phyloP scores from a whole-genome alignment of 2,113 vertebrate genomes.

The Nibea coibor region DNA sequence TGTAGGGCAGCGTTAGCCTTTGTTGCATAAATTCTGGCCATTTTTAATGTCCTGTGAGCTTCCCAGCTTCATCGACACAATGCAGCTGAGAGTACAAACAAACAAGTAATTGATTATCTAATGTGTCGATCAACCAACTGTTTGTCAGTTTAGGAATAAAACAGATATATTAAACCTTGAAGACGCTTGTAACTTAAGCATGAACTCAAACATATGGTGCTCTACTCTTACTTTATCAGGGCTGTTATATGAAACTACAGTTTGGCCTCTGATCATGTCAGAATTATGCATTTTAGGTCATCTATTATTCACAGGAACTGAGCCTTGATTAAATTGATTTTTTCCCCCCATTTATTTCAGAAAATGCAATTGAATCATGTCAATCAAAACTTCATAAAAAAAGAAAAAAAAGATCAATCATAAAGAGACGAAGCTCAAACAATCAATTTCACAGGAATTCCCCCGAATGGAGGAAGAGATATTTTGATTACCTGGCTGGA shows the following conservation, averaged over 20 bases:
- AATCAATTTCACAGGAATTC: constrained; percentile 21
- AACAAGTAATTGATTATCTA: not conserved
- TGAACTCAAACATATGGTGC: not conserved
- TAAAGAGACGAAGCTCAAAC: not conserved
- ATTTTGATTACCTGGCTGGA: constrained; percentile 52
- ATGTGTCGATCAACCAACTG: not conserved
- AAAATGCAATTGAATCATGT: not conserved
- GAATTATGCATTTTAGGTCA: too few relatives aligned
- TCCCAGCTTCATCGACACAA: too few relatives aligned
- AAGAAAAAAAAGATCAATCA: not conserved
- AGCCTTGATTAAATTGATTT: too few relatives aligned
- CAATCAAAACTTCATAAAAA: not conserved
- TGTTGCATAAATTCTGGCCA: too few relatives aligned
- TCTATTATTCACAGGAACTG: too few relatives aligned
- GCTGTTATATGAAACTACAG: too few relatives aligned
- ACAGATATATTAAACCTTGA: not conserved
- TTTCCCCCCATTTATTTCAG: not conserved
- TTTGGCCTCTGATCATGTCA: too few relatives aligned
- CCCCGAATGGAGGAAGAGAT: not conserved
- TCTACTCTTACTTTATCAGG: too few relatives aligned
- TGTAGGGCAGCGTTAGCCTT: too few relatives aligned
- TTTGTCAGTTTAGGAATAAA: not conserved
- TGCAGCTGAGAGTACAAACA: not conserved
- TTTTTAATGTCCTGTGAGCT: too few relatives aligned
- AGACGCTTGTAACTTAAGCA: not conserved